These are phyloP conservation scores for Trachemys scripta DNA, from an alignment of 2,113 vertebrate genomes.

Conservation along the genomic window DNA sequence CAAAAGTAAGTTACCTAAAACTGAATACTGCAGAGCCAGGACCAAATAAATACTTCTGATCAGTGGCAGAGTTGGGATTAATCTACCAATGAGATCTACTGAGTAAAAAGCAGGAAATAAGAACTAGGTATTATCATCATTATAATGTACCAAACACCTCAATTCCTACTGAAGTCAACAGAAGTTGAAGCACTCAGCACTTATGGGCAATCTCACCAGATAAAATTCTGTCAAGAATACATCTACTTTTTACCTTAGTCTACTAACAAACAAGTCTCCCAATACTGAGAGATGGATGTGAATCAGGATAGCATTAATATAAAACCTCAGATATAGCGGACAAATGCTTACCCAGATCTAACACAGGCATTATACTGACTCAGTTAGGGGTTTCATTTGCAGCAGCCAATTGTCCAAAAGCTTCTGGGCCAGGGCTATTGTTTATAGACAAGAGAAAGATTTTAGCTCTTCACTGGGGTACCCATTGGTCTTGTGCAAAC, in stretches of 20 bases:
- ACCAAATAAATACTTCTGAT: neutral
- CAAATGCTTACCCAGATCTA: neutral
- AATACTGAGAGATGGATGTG: neutral
- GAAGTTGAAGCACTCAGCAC: neutral
- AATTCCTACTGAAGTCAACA: neutral
- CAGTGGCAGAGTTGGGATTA: neutral
- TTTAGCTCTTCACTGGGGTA: neutral
- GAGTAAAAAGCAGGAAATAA: neutral
- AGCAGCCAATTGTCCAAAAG: neutral
- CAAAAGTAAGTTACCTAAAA: neutral
- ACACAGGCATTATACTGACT: neutral
- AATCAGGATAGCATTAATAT: neutral
- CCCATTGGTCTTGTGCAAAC: conserved; percentile 20
- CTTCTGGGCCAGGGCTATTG: neutral
- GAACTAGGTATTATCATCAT: neutral
- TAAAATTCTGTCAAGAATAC: neutral
- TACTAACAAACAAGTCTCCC: neutral
- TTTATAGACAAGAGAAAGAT: neutral
- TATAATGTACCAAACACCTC: neutral
- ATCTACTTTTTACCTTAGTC: neutral
- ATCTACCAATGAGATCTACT: neutral
- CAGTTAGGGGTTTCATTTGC: neutral
- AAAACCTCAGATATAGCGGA: neutral
- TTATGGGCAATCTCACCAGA: neutral
- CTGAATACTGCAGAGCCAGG: neutral